phyloP scores from a whole-genome alignment of 2,888 invertebrate species.

The Tridacna gigas region DNA sequence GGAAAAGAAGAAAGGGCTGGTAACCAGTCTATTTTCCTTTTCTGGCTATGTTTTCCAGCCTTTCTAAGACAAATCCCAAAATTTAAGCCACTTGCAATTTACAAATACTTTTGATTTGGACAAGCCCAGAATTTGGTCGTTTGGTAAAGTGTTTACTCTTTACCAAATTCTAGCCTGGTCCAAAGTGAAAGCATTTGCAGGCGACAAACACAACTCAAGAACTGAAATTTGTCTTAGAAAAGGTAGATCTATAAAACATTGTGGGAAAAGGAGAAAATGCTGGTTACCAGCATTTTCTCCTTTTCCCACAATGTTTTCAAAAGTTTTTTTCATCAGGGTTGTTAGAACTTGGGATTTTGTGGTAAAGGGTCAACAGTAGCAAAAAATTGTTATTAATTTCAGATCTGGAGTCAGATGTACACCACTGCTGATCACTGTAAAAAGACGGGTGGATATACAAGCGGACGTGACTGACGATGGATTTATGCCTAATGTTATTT shows the following conservation, averaged over 20 bases:
- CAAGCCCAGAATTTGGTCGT: too few species aligned
- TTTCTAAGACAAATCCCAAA: too few species aligned
- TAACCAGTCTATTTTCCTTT: too few species aligned
- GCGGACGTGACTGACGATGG: conserved; percentile 82
- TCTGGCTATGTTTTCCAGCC: too few species aligned
- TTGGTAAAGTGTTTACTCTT: too few species aligned
- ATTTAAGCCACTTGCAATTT: too few species aligned
- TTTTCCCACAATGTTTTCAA: background rate
- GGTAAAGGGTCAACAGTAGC: background rate
- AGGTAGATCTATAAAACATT: background rate
- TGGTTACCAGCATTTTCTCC: too few species aligned
- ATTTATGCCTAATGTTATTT: conserved; percentile 82
- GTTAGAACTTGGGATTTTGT: background rate
- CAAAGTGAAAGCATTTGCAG: too few species aligned
- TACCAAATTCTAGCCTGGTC: too few species aligned
- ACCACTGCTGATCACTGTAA: conserved; percentile 82
- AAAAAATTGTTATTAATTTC: background rate
- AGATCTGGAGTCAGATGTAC: conserved; percentile 82
- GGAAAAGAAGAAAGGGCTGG: too few species aligned
- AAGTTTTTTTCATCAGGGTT: background rate
- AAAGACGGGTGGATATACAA: conserved; percentile 76
- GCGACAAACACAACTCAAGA: too few species aligned
- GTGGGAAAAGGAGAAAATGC: background rate
- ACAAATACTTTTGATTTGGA: too few species aligned
- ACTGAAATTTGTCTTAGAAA: background rate